A percentile compares a stretch with the other conserved stretches of the same genome.
phyloP scores from a whole-genome alignment of 2,888 invertebrate genomes.

The Pristionchus entomophagus region DNA sequence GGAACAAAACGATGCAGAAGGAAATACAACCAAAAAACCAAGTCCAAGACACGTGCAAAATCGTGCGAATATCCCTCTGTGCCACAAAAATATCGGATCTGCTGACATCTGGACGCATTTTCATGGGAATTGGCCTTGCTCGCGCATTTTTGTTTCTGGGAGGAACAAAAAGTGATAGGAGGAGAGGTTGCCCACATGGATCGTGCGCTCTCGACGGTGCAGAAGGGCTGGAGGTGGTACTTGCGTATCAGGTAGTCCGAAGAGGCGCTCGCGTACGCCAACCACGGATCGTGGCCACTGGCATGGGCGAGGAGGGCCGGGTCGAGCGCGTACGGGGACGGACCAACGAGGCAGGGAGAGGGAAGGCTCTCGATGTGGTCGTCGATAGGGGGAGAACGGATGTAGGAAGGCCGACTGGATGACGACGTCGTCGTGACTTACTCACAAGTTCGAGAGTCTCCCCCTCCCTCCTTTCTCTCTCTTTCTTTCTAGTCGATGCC shows the following conservation, averaged over 20 bases:
- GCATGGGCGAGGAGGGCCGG: constrained; percentile 18
- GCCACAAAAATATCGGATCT: too few species aligned
- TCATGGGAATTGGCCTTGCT: too few species aligned
- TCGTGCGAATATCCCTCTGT: too few species aligned
- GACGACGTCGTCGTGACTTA: constrained; percentile 23
- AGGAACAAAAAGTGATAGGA: too few species aligned
- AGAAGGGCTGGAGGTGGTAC: constrained; percentile 42
- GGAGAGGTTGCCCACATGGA: constrained; percentile 34
- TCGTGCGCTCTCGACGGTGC: constrained; percentile 10
- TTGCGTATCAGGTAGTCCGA: constrained; percentile 35
- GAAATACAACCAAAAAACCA: background rate
- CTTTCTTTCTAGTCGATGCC: constrained; percentile 7
- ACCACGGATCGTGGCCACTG: background rate
- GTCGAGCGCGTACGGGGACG: background rate
- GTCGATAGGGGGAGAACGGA: constrained; percentile 41
- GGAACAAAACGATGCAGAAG: background rate
- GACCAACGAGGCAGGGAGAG: background rate
- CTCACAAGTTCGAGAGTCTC: background rate
- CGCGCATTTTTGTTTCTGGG: too few species aligned
- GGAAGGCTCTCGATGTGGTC: background rate
- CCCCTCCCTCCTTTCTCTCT: background rate
- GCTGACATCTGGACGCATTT: too few species aligned
- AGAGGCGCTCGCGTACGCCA: background rate
- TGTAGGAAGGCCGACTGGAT: background rate
- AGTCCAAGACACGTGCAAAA: too few species aligned